Conservation (phyloP, 2,113 vertebrate species). For the Cynoglossus semilaevis region DNA sequence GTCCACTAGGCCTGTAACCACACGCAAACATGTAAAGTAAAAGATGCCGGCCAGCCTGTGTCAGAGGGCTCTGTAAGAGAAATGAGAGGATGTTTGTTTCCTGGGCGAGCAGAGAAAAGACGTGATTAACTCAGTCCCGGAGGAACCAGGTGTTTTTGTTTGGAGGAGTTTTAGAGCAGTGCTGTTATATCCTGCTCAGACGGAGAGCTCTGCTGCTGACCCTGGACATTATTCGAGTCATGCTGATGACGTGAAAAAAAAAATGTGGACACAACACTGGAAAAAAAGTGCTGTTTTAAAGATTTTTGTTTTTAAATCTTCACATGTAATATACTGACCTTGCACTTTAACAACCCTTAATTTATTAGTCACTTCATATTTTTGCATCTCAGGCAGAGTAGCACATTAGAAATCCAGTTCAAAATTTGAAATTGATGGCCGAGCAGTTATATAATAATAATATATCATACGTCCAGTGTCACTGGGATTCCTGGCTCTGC, state of each 20-base stretch:
- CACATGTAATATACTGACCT: too few relatives aligned
- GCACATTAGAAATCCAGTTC: too few relatives aligned
- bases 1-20: not conserved
- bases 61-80: slow-evolving; percentile 19
- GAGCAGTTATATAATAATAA: too few relatives aligned
- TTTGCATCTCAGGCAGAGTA: too few relatives aligned
- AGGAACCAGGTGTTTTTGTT: slow-evolving; percentile 31
- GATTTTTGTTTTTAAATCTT: too few relatives aligned
- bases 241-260: not conserved
- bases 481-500: too few relatives aligned
- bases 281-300: too few relatives aligned
- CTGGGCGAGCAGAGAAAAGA: slow-evolving; percentile 10
- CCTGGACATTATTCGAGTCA: slow-evolving; percentile 5
- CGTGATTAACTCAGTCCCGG: slow-evolving; percentile 38
- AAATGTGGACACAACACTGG: not conserved
- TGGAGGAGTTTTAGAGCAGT: slow-evolving; percentile 5
- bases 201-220: not conserved
- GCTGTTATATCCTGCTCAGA: slow-evolving; percentile 10
- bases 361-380: too few relatives aligned
- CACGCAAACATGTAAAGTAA: slow-evolving; percentile 17
- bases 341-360: too few relatives aligned
- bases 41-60: slow-evolving; percentile 23
- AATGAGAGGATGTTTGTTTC: slow-evolving; percentile 36
- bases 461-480: too few relatives aligned
- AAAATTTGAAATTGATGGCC: too few relatives aligned